Percentiles rank a stretch among this genome's conserved stretches.
Conservation (phyloP, 1,140 invertebrate genomes). For the Arion vulgaris region DNA sequence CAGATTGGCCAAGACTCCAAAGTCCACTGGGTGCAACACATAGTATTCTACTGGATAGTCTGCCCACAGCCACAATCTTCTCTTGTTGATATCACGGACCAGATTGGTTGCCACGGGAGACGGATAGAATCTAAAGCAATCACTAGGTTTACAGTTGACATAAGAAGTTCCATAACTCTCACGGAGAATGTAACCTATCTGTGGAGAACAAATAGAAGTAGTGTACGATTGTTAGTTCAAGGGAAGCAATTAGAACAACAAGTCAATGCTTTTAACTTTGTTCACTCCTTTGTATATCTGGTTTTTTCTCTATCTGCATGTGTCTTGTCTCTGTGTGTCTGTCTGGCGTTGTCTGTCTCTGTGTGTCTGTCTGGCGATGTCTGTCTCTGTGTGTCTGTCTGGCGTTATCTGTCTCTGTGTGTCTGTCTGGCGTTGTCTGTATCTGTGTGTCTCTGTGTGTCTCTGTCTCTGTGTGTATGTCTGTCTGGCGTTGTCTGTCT, state of each 20-base stretch:
- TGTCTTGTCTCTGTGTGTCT: neutral
- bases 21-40: constrained; percentile 22
- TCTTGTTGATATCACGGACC: constrained; percentile 8
- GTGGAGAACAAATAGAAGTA: no score
- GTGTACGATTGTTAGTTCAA: no score
- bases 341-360: neutral
- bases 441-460: neutral
- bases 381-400: no score
- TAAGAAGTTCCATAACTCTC: constrained; percentile 33
- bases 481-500: neutral
- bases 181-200: constrained; percentile 26
- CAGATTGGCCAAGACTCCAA: constrained; percentile 17
- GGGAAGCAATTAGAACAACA: no score
- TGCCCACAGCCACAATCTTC: constrained; percentile 28
- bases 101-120: constrained; percentile 21
- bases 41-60: constrained; percentile 24
- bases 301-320: neutral
- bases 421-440: no score
- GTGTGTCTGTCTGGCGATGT: no score
- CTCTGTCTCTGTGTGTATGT: neutral
- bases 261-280: neutral
- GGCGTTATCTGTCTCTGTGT: no score
- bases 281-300: neutral
- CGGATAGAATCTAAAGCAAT: constrained; percentile 20
- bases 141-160: neutral